These are phyloP conservation scores for Ennomos quercinarius DNA, from an alignment of 2,888 invertebrate species.

Conservation along the genomic window DNA sequence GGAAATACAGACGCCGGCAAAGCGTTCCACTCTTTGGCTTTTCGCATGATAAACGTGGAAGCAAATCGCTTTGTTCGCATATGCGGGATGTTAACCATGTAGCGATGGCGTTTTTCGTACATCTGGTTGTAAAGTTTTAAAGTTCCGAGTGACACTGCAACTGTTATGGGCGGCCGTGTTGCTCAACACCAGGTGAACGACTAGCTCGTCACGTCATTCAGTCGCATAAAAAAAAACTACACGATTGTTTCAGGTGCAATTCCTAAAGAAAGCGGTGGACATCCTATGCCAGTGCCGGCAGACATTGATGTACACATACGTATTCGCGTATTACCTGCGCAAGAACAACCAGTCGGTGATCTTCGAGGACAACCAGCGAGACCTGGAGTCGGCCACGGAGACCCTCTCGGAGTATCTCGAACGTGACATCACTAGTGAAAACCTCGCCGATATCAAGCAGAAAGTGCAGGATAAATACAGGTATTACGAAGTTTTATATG, in stretches of 20 bases:
- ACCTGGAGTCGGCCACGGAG: constrained; percentile 98
- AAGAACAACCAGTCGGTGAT: constrained; percentile 99
- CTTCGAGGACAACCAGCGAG: constrained; percentile 99
- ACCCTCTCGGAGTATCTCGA: constrained; percentile 98
- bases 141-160: too few relatives aligned
- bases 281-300: constrained; percentile 98
- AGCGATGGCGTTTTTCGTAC: too few relatives aligned
- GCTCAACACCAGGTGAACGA: too few relatives aligned
- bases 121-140: too few relatives aligned
- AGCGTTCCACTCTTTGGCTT: too few relatives aligned
- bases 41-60: too few relatives aligned
- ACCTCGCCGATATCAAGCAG: constrained; percentile 98
- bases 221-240: too few relatives aligned
- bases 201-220: too few relatives aligned
- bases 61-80: too few relatives aligned
- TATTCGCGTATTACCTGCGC: constrained; percentile 98
- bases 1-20: too few relatives aligned
- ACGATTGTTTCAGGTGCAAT: constrained; percentile 91
- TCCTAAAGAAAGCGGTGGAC: constrained; percentile 98
- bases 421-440: constrained; percentile 98
- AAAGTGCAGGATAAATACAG: constrained; percentile 99
- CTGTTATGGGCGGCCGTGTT: too few relatives aligned
- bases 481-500: constrained; percentile 66
- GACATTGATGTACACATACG: constrained; percentile 99
- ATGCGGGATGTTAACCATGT: too few relatives aligned